Conservation (phyloP, 2,888 invertebrate genomes). For the Eristalis intricaria region DNA sequence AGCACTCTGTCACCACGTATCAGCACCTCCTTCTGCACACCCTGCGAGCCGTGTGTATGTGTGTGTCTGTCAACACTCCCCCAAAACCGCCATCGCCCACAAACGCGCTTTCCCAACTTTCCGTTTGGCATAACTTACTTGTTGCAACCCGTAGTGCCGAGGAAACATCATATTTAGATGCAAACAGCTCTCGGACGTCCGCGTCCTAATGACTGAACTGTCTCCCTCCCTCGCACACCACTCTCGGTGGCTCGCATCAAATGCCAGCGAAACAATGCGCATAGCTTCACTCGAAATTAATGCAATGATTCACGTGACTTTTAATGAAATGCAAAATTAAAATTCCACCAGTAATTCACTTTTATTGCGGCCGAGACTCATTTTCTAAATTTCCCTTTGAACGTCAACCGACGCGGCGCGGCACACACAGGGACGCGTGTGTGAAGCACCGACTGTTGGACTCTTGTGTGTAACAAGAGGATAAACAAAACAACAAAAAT, state of each 20-base stretch:
- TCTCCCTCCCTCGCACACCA: neutral
- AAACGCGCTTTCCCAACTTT: neutral
- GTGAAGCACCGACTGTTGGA: neutral
- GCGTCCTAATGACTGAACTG: neutral
- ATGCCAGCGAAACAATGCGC: neutral
- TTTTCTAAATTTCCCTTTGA: conserved; percentile 59
- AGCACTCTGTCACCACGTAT: neutral
- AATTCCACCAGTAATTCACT: conserved; percentile 63
- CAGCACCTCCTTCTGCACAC: neutral
- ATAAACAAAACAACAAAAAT: conserved; percentile 60
- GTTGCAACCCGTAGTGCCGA: conserved; percentile 5
- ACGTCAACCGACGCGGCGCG: neutral
- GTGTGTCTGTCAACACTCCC: no score
- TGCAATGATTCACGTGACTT: conserved; percentile 63
- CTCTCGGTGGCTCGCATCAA: no score
- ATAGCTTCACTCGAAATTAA: conserved; percentile 24
- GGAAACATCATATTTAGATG: conserved; percentile 28
- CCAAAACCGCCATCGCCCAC: neutral
- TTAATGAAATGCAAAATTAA: conserved; percentile 70
- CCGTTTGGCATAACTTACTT: conserved; percentile 8
- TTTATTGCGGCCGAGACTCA: conserved; percentile 45
- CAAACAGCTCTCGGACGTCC: conserved; percentile 21
- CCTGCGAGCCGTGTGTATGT: no score
- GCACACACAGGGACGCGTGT: neutral
- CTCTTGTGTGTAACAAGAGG: conserved; percentile 10